Evolutionary conservation across 2,113 vertebrate species (phyloP), one percentile per base, ranked within the genome.

Genomic region (Corythornis cristatus): DNA sequence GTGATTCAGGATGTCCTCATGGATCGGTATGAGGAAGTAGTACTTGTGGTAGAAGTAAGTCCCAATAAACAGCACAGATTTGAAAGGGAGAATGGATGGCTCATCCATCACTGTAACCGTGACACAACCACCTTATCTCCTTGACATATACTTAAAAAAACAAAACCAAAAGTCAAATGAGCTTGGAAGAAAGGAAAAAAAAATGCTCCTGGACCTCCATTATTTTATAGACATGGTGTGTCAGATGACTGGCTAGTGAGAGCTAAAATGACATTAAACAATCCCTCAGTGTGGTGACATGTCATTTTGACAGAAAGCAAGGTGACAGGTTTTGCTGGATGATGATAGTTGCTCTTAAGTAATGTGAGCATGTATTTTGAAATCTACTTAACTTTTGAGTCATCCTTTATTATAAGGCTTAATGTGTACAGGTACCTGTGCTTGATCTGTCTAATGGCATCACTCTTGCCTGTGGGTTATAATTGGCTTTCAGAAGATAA

Each of bases 301-400:
- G 29, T 64, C 84, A 56, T 72, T 66, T 72, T 56, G 84, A 43
- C 85, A 33, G 70, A 57, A 33, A 79, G 83, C 87, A 33, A 81
- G 88, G 91, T 1, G 54, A 86, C 94, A 93, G 94, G 84, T 96
- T 94, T 93, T 89, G 61, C 93, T 91, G 89, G 90, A 8, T 90
- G 90, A 3, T 73, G 93, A 56, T 95, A 83, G 75, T 66, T 88
- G 94, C 65, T 95, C 31, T 95, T 95, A 83, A 90, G 90, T 88
- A 93, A 96, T 58, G 75, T 23, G 54, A 94, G 23, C 53, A 1
- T 3, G 79, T 74, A 56, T 94, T 92, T 96, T 94, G 92, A 91
- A 96, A 96, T 94, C 73, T 93, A 91, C 77, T 79, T 89, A 67
- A 28, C 66, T 83, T 97, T 95, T 96, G 95, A 96, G 90, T 96